These are phyloP conservation scores for Anoplopoma fimbria DNA, from an alignment of 2,113 vertebrate genomes.

Conservation along the genomic window DNA sequence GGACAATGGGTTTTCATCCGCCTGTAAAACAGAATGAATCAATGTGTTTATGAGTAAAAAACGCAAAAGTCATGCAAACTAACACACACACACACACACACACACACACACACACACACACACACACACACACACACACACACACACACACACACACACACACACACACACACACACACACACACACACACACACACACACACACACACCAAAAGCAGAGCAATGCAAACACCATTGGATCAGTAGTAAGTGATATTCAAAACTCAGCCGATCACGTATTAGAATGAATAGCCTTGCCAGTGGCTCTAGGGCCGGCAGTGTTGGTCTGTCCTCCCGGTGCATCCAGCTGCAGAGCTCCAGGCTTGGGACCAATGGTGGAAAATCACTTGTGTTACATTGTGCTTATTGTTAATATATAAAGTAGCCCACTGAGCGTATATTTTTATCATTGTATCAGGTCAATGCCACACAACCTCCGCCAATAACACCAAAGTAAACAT, in stretches of 20 bases:
- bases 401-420: no score
- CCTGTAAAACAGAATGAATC: slow-evolving; percentile 73
- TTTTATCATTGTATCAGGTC: no score
- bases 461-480: no score
- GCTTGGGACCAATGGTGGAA: no score
- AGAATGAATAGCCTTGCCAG: not conserved
- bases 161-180: not conserved
- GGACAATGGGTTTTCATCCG: slow-evolving; percentile 83
- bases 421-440: no score
- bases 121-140: not conserved
- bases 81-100: not conserved
- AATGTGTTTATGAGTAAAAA: not conserved
- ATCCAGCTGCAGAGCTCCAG: not conserved
- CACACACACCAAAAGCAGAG: not conserved
- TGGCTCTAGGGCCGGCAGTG: not conserved
- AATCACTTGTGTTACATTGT: no score
- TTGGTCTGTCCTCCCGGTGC: not conserved
- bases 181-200: no score
- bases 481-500: no score
- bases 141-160: not conserved
- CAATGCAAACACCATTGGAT: slow-evolving; percentile 4
- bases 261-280: slow-evolving; percentile 10
- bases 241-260: not conserved
- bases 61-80: slow-evolving; percentile 2
- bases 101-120: not conserved